These are phyloP conservation scores for Dreissena rostriformis DNA, from an alignment of 1,140 invertebrate genomes.

Conservation along the genomic window DNA sequence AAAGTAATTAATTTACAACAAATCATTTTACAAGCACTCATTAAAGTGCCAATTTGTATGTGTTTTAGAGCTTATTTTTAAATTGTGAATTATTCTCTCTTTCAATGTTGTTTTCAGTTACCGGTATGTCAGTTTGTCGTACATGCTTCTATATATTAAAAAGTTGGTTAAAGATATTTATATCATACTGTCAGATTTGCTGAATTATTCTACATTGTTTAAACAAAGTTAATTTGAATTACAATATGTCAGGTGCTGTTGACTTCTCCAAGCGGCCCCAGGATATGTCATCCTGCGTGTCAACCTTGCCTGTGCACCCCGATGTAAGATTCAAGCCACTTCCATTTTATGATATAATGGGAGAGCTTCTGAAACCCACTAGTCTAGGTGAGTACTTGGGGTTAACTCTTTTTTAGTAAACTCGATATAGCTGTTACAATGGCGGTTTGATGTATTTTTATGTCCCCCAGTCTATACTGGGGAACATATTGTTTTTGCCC, in stretches of 20 bases:
- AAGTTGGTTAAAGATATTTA: no score
- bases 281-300: neutral
- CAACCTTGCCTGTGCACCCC: constrained; percentile 88
- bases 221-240: no score
- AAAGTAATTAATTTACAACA: neutral
- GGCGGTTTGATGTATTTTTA: no score
- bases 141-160: no score
- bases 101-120: no score
- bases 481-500: no score
- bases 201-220: no score
- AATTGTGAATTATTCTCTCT: neutral
- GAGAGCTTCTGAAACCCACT: constrained; percentile 94
- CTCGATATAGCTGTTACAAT: no score
- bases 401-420: no score
- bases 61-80: neutral
- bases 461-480: no score
- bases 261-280: constrained; percentile 65
- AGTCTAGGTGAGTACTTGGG: constrained; percentile 85
- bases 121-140: no score
- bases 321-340: constrained; percentile 95
- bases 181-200: no score
- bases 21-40: neutral
- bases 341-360: constrained; percentile 95
- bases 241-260: constrained; percentile 68
- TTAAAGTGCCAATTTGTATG: neutral